Conservation (phyloP, 2,113 vertebrate species). For the Ceyx melanurus region DNA sequence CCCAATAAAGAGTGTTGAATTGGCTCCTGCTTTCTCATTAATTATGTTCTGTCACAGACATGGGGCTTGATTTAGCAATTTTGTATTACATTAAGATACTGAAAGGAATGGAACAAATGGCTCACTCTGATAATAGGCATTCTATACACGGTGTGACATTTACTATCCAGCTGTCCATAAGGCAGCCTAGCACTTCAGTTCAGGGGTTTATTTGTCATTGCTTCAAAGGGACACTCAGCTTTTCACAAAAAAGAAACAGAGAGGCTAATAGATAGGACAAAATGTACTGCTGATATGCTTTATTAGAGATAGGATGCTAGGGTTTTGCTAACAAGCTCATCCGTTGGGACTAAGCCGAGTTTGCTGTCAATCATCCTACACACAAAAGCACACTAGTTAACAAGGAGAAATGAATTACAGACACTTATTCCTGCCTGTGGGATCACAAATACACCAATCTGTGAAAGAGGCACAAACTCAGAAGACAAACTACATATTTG, state of each 20-base stretch:
- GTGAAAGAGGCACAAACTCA: slow-evolving; percentile 85
- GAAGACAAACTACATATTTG: slow-evolving; percentile 85
- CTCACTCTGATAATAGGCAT: slow-evolving; percentile 89
- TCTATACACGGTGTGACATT: slow-evolving; percentile 89
- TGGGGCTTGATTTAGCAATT: slow-evolving; percentile 92
- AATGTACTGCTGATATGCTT: slow-evolving; percentile 91
- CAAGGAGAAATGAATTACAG: slow-evolving; percentile 85
- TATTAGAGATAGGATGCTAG: slow-evolving; percentile 88
- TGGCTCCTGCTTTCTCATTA: slow-evolving; percentile 87
- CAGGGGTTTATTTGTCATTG: slow-evolving; percentile 89
- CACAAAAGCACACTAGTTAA: slow-evolving; percentile 85
- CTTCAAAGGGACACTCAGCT: slow-evolving; percentile 91
- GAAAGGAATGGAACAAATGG: slow-evolving; percentile 87
- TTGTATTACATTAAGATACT: slow-evolving; percentile 88
- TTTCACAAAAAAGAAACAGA: slow-evolving; percentile 91
- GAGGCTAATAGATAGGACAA: slow-evolving; percentile 90
- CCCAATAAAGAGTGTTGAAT: slow-evolving; percentile 87
- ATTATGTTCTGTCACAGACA: slow-evolving; percentile 92
- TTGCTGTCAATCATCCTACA: slow-evolving; percentile 87
- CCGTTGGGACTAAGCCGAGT: slow-evolving; percentile 87
- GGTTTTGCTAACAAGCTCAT: slow-evolving; percentile 88
- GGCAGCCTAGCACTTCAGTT: slow-evolving; percentile 89
- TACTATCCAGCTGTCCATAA: slow-evolving; percentile 90
- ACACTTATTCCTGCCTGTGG: slow-evolving; percentile 85
- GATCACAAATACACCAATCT: slow-evolving; percentile 86